These are phyloP conservation scores for Amphimallon solstitiale DNA, from an alignment of 2,888 invertebrate species.

Conservation along the genomic window DNA sequence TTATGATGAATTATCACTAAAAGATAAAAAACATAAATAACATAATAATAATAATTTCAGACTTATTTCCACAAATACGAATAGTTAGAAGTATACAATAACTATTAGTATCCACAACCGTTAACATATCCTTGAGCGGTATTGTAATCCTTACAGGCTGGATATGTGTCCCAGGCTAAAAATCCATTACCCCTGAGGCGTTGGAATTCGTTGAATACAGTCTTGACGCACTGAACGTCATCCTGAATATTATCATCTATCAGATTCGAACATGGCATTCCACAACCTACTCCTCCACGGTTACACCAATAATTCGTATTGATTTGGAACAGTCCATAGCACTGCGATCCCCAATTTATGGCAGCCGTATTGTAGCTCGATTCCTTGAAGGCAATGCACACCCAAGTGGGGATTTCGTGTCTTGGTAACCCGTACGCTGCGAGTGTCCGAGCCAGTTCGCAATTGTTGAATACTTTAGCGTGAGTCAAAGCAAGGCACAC, in stretches of 20 bases:
- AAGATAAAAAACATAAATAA: too few species aligned
- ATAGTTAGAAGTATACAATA: neutral
- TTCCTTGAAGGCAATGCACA: slow-evolving; percentile 79
- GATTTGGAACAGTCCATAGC: slow-evolving; percentile 79
- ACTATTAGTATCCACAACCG: neutral
- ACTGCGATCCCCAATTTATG: slow-evolving; percentile 69
- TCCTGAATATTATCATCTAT: slow-evolving; percentile 12
- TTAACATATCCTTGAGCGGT: neutral
- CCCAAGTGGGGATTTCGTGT: slow-evolving; percentile 61
- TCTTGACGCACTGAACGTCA: slow-evolving; percentile 5
- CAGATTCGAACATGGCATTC: slow-evolving; percentile 12
- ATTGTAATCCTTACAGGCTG: slow-evolving; percentile 1
- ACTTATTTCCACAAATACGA: too few species aligned
- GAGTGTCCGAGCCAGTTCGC: slow-evolving; percentile 77
- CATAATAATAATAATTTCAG: too few species aligned
- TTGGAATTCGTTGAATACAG: slow-evolving; percentile 10
- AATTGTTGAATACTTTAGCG: slow-evolving; percentile 70
- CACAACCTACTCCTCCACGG: slow-evolving; percentile 53
- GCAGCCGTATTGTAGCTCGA: slow-evolving; percentile 76
- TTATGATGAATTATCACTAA: too few species aligned
- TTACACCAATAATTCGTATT: slow-evolving; percentile 78
- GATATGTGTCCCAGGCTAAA: slow-evolving; percentile 22
- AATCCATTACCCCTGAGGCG: slow-evolving; percentile 9
- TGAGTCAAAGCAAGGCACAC: neutral
- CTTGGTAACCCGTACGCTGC: slow-evolving; percentile 65